Conservation (phyloP, 2,888 invertebrate genomes). For the Strigamia crassipes region DNA sequence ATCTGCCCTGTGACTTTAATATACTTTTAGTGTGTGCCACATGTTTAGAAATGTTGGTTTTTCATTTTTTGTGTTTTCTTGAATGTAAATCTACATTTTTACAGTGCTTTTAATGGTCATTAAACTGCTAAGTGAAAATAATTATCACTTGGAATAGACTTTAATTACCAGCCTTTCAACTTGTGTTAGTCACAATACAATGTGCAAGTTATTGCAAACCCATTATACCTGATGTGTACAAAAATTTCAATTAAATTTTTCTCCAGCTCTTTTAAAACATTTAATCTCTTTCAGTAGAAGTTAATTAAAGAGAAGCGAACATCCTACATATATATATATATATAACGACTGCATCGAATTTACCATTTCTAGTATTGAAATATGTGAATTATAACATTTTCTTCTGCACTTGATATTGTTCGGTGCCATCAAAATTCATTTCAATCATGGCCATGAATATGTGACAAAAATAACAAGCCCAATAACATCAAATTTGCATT, state of each 20-base stretch:
- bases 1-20: not conserved
- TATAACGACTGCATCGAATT: not conserved
- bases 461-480: slow-evolving; percentile 13
- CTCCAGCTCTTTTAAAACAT: not conserved
- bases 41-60: not conserved
- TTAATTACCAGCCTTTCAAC: too few species aligned
- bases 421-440: not conserved
- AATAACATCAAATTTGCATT: slow-evolving; percentile 27
- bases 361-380: not conserved
- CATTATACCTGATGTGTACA: not conserved
- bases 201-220: not conserved
- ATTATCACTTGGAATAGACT: not conserved
- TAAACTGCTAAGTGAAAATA: not conserved
- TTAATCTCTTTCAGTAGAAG: not conserved
- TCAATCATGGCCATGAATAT: not conserved
- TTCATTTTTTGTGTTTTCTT: not conserved
- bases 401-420: too few species aligned
- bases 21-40: not conserved
- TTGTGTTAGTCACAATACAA: not conserved
- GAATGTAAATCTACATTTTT: too few species aligned
- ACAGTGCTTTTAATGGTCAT: not conserved
- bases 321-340: not conserved
- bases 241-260: not conserved
- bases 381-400: not conserved
- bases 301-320: not conserved